phyloP scores from a whole-genome alignment of 1,140 invertebrate genomes.

The Papilio helenus region DNA sequence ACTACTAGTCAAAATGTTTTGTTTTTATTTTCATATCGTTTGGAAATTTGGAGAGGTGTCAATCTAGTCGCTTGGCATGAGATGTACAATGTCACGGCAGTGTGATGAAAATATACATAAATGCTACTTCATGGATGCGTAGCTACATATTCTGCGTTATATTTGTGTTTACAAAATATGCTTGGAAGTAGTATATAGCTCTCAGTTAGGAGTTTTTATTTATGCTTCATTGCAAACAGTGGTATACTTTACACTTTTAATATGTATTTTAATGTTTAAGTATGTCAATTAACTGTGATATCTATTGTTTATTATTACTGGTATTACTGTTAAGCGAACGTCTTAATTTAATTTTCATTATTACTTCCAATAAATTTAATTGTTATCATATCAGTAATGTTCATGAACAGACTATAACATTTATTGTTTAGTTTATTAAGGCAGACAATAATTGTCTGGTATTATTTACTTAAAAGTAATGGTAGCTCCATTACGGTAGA shows the following conservation, averaged over 20 bases:
- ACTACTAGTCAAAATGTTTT: not conserved
- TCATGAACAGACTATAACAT: not conserved
- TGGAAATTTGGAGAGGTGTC: not conserved
- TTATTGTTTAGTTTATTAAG: not conserved
- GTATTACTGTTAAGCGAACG: not conserved
- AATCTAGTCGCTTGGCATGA: conserved; percentile 1
- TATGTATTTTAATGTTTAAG: not conserved
- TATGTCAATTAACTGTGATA: not conserved
- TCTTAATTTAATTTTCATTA: not conserved
- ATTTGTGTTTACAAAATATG: not conserved
- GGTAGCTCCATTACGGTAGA: not conserved
- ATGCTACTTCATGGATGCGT: not conserved
- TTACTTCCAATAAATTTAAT: not conserved
- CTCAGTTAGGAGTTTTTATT: not conserved
- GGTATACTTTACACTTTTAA: not conserved
- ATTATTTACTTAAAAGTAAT: not conserved
- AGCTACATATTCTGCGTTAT: not conserved
- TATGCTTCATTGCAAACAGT: not conserved
- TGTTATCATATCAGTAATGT: conserved; percentile 7
- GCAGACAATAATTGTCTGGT: not conserved
- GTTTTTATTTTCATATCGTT: not conserved
- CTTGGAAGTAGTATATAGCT: not conserved
- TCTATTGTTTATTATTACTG: not conserved
- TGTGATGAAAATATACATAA: not conserved
- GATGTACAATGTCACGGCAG: not conserved